phyloP scores from a whole-genome alignment of 2,888 invertebrate genomes.

The Azorinus chamasolen region DNA sequence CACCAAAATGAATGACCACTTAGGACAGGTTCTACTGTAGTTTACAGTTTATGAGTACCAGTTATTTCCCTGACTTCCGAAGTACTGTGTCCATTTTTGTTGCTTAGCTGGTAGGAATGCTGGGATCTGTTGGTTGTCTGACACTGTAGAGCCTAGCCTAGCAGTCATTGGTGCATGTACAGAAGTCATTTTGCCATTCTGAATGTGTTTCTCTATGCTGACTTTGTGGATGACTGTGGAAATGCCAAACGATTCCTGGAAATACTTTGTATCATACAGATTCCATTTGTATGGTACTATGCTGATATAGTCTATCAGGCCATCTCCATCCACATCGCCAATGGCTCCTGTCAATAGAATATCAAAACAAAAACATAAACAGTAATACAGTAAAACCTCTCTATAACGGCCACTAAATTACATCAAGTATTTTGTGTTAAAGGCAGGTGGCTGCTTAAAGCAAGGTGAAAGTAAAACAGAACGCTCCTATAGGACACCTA shows the following conservation, averaged over 20 bases:
- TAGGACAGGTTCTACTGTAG: too few species aligned
- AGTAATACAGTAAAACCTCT: neutral
- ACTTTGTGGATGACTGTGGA: conserved; percentile 33
- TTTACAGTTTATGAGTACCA: too few species aligned
- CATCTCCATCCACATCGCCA: conserved; percentile 58
- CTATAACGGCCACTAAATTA: too few species aligned
- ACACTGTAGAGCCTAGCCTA: neutral
- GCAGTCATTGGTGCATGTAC: conserved; percentile 18
- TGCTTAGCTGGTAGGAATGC: conserved; percentile 16
- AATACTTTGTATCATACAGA: conserved; percentile 9
- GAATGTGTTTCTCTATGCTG: conserved; percentile 25
- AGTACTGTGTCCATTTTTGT: conserved; percentile 51
- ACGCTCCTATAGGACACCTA: too few species aligned
- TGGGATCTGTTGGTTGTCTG: neutral
- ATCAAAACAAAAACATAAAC: neutral
- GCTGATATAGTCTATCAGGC: conserved; percentile 51
- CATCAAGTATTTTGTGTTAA: too few species aligned
- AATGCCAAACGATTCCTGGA: neutral
- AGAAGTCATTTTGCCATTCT: conserved; percentile 6
- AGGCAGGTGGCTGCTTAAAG: too few species aligned
- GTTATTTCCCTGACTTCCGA: conserved; percentile 34
- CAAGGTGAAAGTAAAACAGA: too few species aligned
- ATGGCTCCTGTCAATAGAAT: conserved; percentile 38
- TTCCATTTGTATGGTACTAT: conserved; percentile 9
- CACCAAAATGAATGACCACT: too few species aligned